Base-by-base conservation (phyloP, 2,113 vertebrate genomes). In the Fregetta grallaria region DNA sequence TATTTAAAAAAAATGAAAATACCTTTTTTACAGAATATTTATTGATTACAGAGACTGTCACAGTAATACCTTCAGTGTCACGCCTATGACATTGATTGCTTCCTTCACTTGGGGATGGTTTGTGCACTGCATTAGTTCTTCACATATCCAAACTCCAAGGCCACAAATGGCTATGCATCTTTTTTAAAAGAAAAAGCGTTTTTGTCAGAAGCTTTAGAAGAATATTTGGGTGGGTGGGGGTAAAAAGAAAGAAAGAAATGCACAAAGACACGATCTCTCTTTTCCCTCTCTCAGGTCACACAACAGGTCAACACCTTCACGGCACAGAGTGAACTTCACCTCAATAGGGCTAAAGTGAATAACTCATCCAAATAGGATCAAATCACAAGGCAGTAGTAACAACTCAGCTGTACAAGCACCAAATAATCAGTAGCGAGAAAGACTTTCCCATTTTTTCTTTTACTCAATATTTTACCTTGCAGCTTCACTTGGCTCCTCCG, bases 91-190 rank as follows among this genome's bases (percentile, higher is more conserved):
- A 72, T 99, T 99, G 97, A 99, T 96, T 62, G 99, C 99, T 74
- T 99, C 99, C 96, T 99, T 99, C 84, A 99, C 98, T 50, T 98
- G 99, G 42, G 98, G 97, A 52, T 99, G 99, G 94, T 98, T 98
- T 9, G 98, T 98, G 65, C 98, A 77, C 88, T 99, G 98, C 1
- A 75, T 98, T 23, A 99, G 98, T 91, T 99, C 99, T 97, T 99
- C 99, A 65, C 99, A 99, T 78, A 99, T 98, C 99, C 99, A 99
- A 44, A 99, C 88, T 11, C 99, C 99, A 4, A 99, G 98, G 94
- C 99, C 99, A 97, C 99, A 99, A 84, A 99, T 97, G 30, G 99
- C 99, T 65, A 99, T 98, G 94, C 99, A 99, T 53, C 99, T 99
- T 96, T 79, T 61, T 8, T 42, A 68, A 92, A 47, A 91, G 42